Evolutionary conservation across 2,113 vertebrate species (phyloP), one percentile per base, ranked within the genome.

Genomic region (Oncorhynchus keta): DNA sequence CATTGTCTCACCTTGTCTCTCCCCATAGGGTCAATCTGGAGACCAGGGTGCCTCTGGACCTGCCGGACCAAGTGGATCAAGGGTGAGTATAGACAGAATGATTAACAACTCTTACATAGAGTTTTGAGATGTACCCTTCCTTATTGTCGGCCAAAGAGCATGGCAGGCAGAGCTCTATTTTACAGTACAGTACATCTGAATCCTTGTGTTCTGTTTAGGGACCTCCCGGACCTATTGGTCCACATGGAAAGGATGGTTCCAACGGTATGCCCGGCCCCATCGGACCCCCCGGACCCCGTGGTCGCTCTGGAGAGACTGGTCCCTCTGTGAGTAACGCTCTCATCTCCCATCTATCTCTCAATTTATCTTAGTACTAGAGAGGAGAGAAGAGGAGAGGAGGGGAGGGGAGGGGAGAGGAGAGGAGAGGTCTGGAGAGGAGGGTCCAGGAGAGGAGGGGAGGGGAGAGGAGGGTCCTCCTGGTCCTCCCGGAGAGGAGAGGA

Each of bases 21-120:
- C 62, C 24, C n/a, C 45, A 70, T 84, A 98, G 97, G 97, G 97
- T 92, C 93, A 97, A 90, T 73, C 95, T 89, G 97, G 97, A 93
- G 97, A 99, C 86, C 97, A 99, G 92, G 97, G 97, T 18, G 95
- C 96, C 83, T 92, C 96, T 24, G 97, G 97, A 85, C 95, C 96
- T 7, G 81, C 95, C 0, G 97, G 97, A 75, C 97, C 97, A 76
- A 86, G 94, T 0, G 97, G 97, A 84, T 94, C 96, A 71, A 94
- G 97, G 92, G 97, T 98, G 82, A 94, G 97, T 94, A 35, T n/a
- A 61, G 55, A 68, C 14, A 13, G 13, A 16, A 28, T 4, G 16
- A 2, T 14, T 57, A 20, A 57, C 13, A 57, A 18, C 14, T 5
- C 55, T 57, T 20, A 9, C 39, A 45, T 2, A 11, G 9, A 45